A percentile compares a stretch with the other conserved stretches of the same genome.
Conservation (phyloP, 2,888 invertebrate genomes). For the Caenorhabditis afra region DNA sequence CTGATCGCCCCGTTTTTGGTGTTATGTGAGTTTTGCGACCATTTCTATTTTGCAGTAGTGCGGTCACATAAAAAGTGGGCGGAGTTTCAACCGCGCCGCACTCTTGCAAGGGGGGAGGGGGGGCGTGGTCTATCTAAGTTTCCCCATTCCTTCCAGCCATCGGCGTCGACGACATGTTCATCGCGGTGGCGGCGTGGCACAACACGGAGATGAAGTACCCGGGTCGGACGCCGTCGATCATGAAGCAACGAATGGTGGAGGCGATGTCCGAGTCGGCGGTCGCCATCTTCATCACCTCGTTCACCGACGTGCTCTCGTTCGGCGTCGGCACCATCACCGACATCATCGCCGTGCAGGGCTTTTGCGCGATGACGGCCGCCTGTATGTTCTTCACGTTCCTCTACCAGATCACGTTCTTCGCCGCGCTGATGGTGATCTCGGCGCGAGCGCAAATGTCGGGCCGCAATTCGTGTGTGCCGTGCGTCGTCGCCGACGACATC, state of each 20-base stretch:
- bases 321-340: constrained; percentile 93
- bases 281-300: constrained; percentile 94
- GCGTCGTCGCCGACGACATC: constrained; percentile 62
- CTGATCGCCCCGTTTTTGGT: constrained; percentile 94
- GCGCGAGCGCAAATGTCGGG: constrained; percentile 92
- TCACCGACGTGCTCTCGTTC: constrained; percentile 90
- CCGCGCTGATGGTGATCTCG: constrained; percentile 91
- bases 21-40: constrained; percentile 72
- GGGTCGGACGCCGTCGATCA: constrained; percentile 80
- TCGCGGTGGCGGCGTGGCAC: constrained; percentile 95
- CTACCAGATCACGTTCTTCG: constrained; percentile 94
- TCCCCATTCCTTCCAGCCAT: constrained; percentile 85
- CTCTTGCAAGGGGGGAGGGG: too few relatives aligned
- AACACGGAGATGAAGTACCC: constrained; percentile 85
- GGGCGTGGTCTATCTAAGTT: too few relatives aligned
- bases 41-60: too few relatives aligned
- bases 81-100: too few relatives aligned
- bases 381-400: constrained; percentile 92
- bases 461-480: constrained; percentile 81
- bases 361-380: constrained; percentile 95
- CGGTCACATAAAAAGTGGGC: too few relatives aligned
- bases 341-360: constrained; percentile 93
- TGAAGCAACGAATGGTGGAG: constrained; percentile 90
- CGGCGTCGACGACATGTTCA: constrained; percentile 96
- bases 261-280: constrained; percentile 94